These are phyloP conservation scores for Sakesphorus luctuosus DNA, from an alignment of 2,113 vertebrate genomes.

Conservation along the genomic window DNA sequence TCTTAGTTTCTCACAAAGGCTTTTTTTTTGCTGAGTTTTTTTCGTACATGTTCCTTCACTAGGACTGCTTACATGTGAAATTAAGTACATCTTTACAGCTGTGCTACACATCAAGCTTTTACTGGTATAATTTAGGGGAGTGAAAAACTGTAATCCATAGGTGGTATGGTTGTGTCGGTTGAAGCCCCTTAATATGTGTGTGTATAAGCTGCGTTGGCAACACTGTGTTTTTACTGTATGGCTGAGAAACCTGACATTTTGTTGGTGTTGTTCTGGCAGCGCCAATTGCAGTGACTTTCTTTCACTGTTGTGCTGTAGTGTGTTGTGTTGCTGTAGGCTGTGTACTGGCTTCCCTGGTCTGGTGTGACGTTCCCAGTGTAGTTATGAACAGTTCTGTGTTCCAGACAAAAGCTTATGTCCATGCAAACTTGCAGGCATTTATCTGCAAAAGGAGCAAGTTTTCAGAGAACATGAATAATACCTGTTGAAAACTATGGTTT, in stretches of 20 bases:
- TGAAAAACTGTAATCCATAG: not conserved
- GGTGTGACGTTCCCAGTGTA: not conserved
- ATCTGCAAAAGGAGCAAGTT: not conserved
- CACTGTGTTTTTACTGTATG: not conserved
- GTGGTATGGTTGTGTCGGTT: not conserved
- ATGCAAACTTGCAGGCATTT: not conserved
- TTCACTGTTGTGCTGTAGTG: not conserved
- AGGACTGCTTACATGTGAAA: not conserved
- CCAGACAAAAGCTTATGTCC: not conserved
- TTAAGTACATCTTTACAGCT: not conserved
- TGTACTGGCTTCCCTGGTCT: not conserved
- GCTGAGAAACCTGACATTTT: not conserved
- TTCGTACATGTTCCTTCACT: not conserved
- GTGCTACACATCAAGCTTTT: not conserved
- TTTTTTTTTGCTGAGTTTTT: not conserved
- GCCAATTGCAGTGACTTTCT: not conserved
- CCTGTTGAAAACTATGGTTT: not conserved
- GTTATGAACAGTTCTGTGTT: not conserved
- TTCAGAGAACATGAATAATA: not conserved
- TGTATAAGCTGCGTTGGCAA: not conserved
- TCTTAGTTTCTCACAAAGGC: not conserved
- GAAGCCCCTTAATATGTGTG: not conserved
- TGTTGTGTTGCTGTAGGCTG: not conserved
- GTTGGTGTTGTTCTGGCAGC: not conserved
- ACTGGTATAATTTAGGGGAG: not conserved